phyloP scores from a whole-genome alignment of 2,113 vertebrate species.

The Australoheros scitulus region DNA sequence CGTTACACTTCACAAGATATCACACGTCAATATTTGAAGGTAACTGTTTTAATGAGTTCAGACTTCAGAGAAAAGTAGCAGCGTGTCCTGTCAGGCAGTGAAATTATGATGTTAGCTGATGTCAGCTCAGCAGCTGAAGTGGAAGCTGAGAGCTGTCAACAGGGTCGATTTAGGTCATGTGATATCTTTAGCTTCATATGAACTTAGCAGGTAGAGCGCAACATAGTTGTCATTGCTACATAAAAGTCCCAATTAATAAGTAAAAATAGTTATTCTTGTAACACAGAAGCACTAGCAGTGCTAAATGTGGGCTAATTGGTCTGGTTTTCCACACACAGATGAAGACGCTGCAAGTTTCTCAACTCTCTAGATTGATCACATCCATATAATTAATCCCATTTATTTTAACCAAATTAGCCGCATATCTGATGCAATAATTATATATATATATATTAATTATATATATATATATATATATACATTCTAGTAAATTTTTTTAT shows the following conservation, averaged over 20 bases:
- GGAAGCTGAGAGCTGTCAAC: not conserved
- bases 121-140: not conserved
- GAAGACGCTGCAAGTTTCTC: too few species aligned
- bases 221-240: not conserved
- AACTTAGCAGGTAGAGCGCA: not conserved
- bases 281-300: not conserved
- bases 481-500: not conserved
- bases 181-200: not conserved
- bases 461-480: too few species aligned
- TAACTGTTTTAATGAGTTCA: conserved; percentile 3
- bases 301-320: not conserved
- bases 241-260: not conserved
- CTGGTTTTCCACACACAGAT: not conserved
- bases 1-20: not conserved
- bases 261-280: not conserved
- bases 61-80: not conserved
- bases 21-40: not conserved
- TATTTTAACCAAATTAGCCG: not conserved
- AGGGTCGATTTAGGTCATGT: not conserved
- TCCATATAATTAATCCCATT: not conserved
- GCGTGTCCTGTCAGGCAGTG: not conserved
- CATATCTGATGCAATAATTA: not conserved
- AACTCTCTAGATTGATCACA: not conserved
- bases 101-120: not conserved
- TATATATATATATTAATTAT: too few species aligned